Evolutionary conservation across 2,113 vertebrate genomes (phyloP).

Genomic region (Aphyosemion australe): DNA sequence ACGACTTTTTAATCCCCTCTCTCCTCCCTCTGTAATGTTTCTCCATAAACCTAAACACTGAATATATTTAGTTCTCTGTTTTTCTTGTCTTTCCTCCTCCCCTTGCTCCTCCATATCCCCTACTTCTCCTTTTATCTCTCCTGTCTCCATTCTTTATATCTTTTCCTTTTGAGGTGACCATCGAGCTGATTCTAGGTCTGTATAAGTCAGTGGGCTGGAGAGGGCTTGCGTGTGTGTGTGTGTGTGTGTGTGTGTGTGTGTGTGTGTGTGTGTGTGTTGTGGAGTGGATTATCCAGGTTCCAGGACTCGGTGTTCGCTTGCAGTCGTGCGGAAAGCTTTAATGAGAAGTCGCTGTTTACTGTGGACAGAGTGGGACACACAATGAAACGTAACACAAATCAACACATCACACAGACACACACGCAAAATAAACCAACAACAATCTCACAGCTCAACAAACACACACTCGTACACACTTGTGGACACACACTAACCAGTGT

Average conservation of each 20-base stretch:
- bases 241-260: conserved; percentile 20
- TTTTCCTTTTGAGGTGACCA: conserved; percentile 43
- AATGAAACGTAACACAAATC: conserved; percentile 8
- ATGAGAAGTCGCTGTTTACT: conserved; percentile 71
- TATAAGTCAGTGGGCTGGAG: conserved; percentile 46
- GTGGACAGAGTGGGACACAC: conserved; percentile 61
- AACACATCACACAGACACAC: conserved; percentile 24
- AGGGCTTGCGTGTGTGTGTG: conserved; percentile 33
- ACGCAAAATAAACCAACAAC: conserved; percentile 19
- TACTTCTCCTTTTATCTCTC: conserved; percentile 1
- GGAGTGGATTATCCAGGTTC: conserved; percentile 73
- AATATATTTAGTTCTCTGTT: not conserved
- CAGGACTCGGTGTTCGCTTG: conserved; percentile 53
- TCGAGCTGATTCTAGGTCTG: conserved; percentile 33
- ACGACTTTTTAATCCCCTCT: not conserved
- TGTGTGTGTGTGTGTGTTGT: conserved; percentile 16
- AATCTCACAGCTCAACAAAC: conserved; percentile 28
- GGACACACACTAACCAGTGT: conserved; percentile 60
- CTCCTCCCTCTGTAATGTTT: not conserved
- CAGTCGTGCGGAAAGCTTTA: conserved; percentile 72
- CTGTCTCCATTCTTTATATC: conserved; percentile 10
- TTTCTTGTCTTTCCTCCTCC: not conserved
- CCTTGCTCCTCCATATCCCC: not conserved
- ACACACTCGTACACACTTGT: conserved; percentile 16
- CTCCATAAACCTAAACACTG: not conserved